phyloP scores from a whole-genome alignment of 2,113 vertebrate genomes.

The Vicugna pacos region DNA sequence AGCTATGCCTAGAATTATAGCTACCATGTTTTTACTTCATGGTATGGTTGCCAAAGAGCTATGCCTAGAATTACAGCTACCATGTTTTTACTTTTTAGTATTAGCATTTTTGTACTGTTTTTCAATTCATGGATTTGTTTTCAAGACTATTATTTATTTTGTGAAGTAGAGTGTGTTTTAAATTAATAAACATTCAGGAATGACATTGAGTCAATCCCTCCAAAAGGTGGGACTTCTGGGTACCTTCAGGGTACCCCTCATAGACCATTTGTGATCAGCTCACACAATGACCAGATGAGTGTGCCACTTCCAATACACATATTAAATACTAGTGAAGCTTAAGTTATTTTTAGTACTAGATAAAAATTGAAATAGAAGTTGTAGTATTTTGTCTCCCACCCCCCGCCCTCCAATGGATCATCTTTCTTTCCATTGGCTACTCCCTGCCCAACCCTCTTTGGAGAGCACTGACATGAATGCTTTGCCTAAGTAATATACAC shows the following conservation, averaged over 20 bases:
- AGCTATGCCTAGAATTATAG: background rate
- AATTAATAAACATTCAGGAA: background rate
- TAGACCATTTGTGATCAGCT: background rate
- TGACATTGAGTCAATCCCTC: background rate
- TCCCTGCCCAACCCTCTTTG: background rate
- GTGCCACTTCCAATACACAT: background rate
- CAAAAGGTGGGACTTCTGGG: background rate
- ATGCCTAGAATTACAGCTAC: background rate
- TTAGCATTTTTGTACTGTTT: background rate
- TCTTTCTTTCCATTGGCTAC: background rate
- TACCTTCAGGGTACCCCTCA: background rate
- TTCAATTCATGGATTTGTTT: background rate
- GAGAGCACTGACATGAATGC: background rate
- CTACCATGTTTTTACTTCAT: background rate
- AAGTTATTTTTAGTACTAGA: background rate
- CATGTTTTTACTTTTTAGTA: background rate
- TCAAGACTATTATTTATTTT: background rate
- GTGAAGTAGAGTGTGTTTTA: background rate
- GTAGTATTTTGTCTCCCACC: background rate
- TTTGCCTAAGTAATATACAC: background rate
- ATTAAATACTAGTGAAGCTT: background rate
- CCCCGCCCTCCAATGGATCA: background rate
- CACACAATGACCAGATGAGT: background rate
- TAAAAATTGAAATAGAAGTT: background rate
- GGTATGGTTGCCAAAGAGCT: background rate